Conservation (phyloP, 2,113 vertebrate species). For the Eretmochelys imbricata region DNA sequence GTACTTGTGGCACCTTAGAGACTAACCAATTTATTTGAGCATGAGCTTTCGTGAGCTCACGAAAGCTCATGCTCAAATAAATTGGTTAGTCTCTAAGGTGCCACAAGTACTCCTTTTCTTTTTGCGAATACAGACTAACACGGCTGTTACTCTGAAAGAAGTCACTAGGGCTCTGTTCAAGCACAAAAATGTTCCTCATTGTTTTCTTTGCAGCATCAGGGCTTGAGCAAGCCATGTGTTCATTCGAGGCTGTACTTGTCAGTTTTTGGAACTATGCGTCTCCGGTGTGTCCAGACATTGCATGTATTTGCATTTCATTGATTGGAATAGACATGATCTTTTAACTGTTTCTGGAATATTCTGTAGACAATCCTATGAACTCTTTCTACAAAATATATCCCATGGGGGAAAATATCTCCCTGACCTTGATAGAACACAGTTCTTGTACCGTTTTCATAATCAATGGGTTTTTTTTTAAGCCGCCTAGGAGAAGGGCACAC, state of each 20-base stretch:
- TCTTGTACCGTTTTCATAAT: accelerated
- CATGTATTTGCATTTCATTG: neutral
- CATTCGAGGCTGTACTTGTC: neutral
- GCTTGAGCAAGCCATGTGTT: neutral
- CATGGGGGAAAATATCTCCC: neutral
- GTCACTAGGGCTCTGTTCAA: neutral
- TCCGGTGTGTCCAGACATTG: neutral
- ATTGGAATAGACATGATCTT: neutral
- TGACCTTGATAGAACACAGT: neutral
- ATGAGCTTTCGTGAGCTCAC: too few relatives aligned
- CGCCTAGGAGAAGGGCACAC: neutral
- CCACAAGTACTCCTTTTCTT: too few relatives aligned
- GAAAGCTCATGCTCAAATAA: too few relatives aligned
- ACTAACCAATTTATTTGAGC: too few relatives aligned
- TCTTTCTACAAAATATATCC: neutral
- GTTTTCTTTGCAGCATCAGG: neutral
- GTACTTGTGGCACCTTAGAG: too few relatives aligned
- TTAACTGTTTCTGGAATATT: neutral
- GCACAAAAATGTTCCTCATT: neutral
- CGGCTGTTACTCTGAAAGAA: too few relatives aligned
- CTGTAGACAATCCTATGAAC: neutral
- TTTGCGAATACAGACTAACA: too few relatives aligned
- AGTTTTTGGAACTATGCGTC: neutral
- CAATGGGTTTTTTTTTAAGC: neutral
- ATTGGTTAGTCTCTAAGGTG: too few relatives aligned